Base-by-base conservation (phyloP, 2,888 invertebrate genomes). In the Drosophila kambysellisi region DNA sequence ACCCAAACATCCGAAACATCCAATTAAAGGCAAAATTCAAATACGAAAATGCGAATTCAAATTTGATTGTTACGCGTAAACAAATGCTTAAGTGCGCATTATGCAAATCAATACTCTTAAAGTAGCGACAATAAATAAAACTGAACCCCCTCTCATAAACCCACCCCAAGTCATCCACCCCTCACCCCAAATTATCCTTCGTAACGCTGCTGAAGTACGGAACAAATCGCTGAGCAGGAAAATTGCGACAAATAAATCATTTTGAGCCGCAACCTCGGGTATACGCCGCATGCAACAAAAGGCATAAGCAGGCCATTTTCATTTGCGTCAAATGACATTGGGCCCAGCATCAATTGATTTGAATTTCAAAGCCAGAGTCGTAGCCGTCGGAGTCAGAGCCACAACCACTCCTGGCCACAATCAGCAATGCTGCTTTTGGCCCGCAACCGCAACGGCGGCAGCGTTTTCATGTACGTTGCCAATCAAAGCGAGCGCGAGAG, bases 231-330 rank as follows among this genome's bases (percentile, higher is more conserved):
- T 86, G 83, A 88, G 82, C 88, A 73, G 74, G 82, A 75, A 91
- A 91, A 83, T 90, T 89, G 89, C 90, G 90, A 84, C 90, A 91
- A 90, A 90, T 90, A 90, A 91, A 90, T 91, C 91, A 90, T 91
- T 90, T 89, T 78, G 85, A 89, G 88, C 82, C 89, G 67, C 76
- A 64, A 64, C 53, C 56, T 69, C 75, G 58, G 58, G 48, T 59
- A 43, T 25, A 25, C 46, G 12, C 46, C 64, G 76, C 73, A 64
- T 72, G 79, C 76, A 88, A 89, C 90, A 89, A 89, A 84, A 88
- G 89, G 82, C 86, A 81, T 82, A 88, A 88, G 86, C 88, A 85
- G 86, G 82, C 90, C 75, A 88, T 84, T 89, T 84, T 89, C 89
- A 84, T 90, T 88, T 90, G 84, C 79, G 79, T 79, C 73, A 89